Base-by-base conservation (phyloP, 1,140 invertebrate species). In the Heliothis virescens region DNA sequence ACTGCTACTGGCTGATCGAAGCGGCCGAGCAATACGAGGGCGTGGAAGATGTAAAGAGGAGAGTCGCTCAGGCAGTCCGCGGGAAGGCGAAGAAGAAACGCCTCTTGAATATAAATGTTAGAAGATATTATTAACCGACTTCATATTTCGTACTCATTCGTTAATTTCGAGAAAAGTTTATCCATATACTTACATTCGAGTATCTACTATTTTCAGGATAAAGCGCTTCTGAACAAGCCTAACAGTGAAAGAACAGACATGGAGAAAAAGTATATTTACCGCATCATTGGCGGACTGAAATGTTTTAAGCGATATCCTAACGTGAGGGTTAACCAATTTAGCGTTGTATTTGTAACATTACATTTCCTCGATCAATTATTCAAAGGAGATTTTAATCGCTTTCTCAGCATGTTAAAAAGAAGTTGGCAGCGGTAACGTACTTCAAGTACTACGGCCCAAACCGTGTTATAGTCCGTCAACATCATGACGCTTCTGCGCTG, bases 301-400 rank as follows among this genome's bases (percentile, higher is more conserved):
- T 95, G 95, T 83, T 96, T 96, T 81, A 94, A 95, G 81, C 89
- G 93, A 72, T 96, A 96, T 91, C 95, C 95, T 41, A 93, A 94
- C 79, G 95, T 95, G 82, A 91, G 89, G 59, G 21, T 26, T 7
- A 21, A 26, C 3, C 0, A 11, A 60, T 21, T 29, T 26, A 12
- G 9, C 2, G n/a, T 1, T 15, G 3, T 47, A 47, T n/a, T 48
- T 13, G 9, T n/a, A 18, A 3, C 9, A n/a, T 7, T 47, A 47
- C 15, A 47, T 67, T 47, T 67, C 4, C 13, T 62, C 7, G 11
- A 29, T 29, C 4, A 26, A 21, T 5, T 60, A 18, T 7, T 41
- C 5, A 41, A 41, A 41, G 21, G n/a, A 55, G 16, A 4, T 55
- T 11, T 11, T 4, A 47, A 29, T 52, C 2, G 34, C 13, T 18